Percentiles rank a stretch among this genome's conserved stretches.
Evolutionary conservation across 1,140 invertebrate genomes (phyloP).

Genomic region (Apocrypta bakeri): DNA sequence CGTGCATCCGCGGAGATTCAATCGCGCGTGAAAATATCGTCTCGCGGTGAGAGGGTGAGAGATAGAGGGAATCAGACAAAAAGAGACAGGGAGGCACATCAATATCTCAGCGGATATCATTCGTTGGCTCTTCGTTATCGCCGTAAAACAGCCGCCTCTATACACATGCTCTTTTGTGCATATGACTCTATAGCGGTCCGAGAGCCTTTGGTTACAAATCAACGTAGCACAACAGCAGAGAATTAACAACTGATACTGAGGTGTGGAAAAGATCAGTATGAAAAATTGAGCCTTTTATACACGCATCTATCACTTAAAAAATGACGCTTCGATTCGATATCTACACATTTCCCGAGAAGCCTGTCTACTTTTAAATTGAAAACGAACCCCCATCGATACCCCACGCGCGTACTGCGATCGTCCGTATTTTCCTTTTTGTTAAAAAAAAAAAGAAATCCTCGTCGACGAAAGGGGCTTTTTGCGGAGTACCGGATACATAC

Average conservation of each 20-base stretch:
- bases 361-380: too few relatives aligned
- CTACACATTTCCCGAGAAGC: too few relatives aligned
- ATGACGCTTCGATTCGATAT: too few relatives aligned
- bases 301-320: background rate
- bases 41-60: background rate
- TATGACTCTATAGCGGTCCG: background rate
- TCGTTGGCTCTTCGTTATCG: constrained; percentile 60
- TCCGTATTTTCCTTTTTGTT: too few relatives aligned
- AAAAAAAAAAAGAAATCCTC: too few relatives aligned
- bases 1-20: constrained; percentile 22
- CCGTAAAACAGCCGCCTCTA: background rate
- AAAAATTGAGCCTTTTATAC: constrained; percentile 2
- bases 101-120: constrained; percentile 59
- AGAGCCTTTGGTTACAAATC: constrained; percentile 13
- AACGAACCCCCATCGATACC: too few relatives aligned
- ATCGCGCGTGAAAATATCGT: constrained; percentile 46
- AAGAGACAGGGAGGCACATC: constrained; percentile 50
- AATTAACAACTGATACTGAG: background rate
- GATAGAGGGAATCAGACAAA: background rate
- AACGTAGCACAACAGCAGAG: background rate
- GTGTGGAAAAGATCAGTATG: background rate
- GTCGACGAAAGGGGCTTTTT: too few relatives aligned
- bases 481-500: too few relatives aligned
- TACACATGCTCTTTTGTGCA: background rate
- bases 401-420: too few relatives aligned